Base-by-base conservation (phyloP, 2,797 vertebrate species). In the Malurus leucopterus region DNA sequence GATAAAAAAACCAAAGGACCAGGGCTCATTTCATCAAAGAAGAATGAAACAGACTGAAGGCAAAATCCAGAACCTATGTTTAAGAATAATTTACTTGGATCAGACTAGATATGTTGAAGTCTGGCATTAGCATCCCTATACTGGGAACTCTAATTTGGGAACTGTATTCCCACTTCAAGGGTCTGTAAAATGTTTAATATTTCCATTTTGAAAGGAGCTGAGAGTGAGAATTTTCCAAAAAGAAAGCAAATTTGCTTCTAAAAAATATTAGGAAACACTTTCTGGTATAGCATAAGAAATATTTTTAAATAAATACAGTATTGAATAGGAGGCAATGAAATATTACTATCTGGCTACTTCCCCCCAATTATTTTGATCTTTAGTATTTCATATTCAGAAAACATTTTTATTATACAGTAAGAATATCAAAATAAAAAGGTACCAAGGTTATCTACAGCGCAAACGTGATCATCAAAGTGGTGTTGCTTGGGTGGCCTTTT, bases 381-480 rank as follows among this genome's bases (percentile, higher is more conserved):
- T 61, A 86, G 49, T 54, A 32, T 88, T 73, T 72, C 13, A 15
- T 11, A 46, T 24, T 59, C 38, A 78, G 67, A 34, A 82, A 59
- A 65, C 9, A 19, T 24, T 50, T 75, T 73, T 19, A 81, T 71
- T 59, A 58, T 43, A 43, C 19, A 74, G 19, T 8, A 67, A 88
- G 30, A 58, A 27, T 27, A 81, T 17, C 22, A 27, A 51, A 78
- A 27, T 40, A 32, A 55, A 72, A 59, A 83, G 27, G 46, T 91
- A 77, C 61, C 61, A 22, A n/a, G 16, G 38, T 89, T 64, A 44
- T 71, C 41, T 46, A 51, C 49, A 87, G 64, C 2, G 0, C 53
- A 38, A 65, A 43, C 2, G 8, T 0, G n/a, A 57, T 23, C 0
- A 1, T 53, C 4, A 1, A 61, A 64, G 41, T 78, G 64, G 8